Percentiles rank a stretch among this genome's conserved stretches.
These are phyloP conservation scores for Orgyia antiqua DNA, from an alignment of 2,888 invertebrate genomes.

Conservation along the genomic window DNA sequence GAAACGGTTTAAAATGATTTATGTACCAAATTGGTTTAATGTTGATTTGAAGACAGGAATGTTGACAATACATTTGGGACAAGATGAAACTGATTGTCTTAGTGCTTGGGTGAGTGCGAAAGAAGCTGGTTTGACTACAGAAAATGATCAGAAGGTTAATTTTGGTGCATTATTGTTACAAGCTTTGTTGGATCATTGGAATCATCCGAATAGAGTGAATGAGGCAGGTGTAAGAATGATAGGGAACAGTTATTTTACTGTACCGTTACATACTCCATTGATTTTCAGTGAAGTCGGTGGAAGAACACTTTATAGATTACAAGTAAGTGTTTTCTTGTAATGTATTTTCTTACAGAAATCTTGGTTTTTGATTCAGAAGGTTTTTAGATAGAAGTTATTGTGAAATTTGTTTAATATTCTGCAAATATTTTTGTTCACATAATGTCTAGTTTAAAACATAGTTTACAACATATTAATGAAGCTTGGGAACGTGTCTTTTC, in stretches of 20 bases:
- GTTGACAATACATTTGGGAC: constrained; percentile 97
- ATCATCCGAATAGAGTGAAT: constrained; percentile 81
- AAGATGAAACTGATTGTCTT: constrained; percentile 98
- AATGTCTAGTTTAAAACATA: too few species aligned
- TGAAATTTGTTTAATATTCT: too few species aligned
- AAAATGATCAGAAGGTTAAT: constrained; percentile 93
- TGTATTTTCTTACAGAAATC: too few species aligned
- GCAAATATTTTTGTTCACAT: too few species aligned
- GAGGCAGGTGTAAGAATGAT: constrained; percentile 85
- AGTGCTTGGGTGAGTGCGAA: constrained; percentile 99
- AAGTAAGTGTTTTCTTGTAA: constrained; percentile 33
- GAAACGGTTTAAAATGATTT: constrained; percentile 93
- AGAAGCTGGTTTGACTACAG: constrained; percentile 92
- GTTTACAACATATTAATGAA: too few species aligned
- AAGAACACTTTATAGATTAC: constrained; percentile 91
- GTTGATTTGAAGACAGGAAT: constrained; percentile 99
- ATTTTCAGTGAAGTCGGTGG: constrained; percentile 98
- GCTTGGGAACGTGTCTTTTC: too few species aligned
- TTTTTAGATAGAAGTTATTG: neutral
- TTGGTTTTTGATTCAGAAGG: too few species aligned
- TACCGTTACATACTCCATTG: constrained; percentile 97
- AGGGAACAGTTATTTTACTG: constrained; percentile 89
- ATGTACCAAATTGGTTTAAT: constrained; percentile 99
- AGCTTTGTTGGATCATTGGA: constrained; percentile 97
- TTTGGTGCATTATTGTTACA: constrained; percentile 96